These are phyloP conservation scores for Pempheris klunzingeri DNA, from an alignment of 2,797 vertebrate genomes.

Conservation along the genomic window DNA sequence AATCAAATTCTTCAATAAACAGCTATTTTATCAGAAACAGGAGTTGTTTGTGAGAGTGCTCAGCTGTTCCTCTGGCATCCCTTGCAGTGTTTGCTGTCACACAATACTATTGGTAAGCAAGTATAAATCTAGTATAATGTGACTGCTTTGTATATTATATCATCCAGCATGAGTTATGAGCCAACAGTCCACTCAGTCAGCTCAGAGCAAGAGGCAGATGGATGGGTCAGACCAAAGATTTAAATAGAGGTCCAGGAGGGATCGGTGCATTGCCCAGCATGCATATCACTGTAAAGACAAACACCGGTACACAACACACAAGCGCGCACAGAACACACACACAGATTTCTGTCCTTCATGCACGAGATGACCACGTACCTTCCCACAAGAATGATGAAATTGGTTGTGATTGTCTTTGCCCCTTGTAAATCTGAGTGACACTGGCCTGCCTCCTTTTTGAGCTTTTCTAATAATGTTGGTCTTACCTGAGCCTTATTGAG, in stretches of 20 bases:
- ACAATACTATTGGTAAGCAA: constrained; percentile 22
- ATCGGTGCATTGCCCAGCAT: constrained; percentile 37
- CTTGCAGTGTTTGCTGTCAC: constrained; percentile 19
- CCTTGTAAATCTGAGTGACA: constrained; percentile 77
- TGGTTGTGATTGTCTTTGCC: constrained; percentile 77
- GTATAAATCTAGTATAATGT: constrained; percentile 47
- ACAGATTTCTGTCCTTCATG: neutral
- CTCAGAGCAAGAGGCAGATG: constrained; percentile 36
- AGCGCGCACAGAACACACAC: constrained; percentile 7
- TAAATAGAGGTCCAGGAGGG: constrained; percentile 42
- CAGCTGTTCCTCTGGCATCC: constrained; percentile 11
- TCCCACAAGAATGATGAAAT: constrained; percentile 56
- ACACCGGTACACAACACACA: constrained; percentile 15
- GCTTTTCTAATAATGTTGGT: constrained; percentile 82
- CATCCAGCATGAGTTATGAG: constrained; percentile 40
- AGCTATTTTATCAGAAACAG: neutral
- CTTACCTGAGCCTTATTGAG: constrained; percentile 80
- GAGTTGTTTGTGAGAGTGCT: constrained; percentile 3
- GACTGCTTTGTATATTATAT: constrained; percentile 47
- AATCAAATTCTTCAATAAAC: constrained; percentile 11
- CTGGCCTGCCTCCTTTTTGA: constrained; percentile 63
- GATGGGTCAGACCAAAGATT: constrained; percentile 52
- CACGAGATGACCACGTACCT: constrained; percentile 4
- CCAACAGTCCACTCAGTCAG: constrained; percentile 29
- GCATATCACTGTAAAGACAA: constrained; percentile 34